Evolutionary conservation across 1,140 invertebrate species (phyloP).

Genomic region (Drosophila littoralis): DNA sequence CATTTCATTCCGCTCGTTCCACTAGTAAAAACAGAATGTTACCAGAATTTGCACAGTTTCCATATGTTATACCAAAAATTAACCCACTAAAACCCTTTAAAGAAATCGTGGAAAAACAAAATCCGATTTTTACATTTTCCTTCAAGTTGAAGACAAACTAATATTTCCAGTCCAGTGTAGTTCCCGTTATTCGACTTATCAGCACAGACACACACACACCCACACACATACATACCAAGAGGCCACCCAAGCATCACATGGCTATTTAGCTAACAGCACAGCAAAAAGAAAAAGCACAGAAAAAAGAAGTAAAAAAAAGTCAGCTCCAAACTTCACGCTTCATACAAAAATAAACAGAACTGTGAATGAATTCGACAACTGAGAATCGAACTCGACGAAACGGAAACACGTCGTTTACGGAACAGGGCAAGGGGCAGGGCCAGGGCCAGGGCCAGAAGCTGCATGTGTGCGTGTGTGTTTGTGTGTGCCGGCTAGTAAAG

Average conservation of each 20-base stretch:
- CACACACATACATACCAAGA: constrained; percentile 39
- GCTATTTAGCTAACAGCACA: constrained; percentile 31
- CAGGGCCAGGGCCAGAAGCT: constrained; percentile 4
- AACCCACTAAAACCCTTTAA: no score
- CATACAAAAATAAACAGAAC: constrained; percentile 69
- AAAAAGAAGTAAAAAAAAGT: no score
- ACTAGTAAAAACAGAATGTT: no score
- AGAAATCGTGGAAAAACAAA: no score
- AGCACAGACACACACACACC: constrained; percentile 2
- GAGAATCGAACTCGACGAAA: constrained; percentile 40
- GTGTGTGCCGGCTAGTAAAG: constrained; percentile 57
- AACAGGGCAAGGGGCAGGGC: neutral
- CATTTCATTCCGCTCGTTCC: no score
- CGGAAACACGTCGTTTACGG: constrained; percentile 19
- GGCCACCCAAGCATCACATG: constrained; percentile 67
- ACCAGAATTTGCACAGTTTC: no score
- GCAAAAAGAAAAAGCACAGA: constrained; percentile 12
- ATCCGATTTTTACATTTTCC: no score
- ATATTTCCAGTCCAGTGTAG: neutral
- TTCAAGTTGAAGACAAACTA: no score
- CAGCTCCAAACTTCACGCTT: constrained; percentile 53
- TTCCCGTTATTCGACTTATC: constrained; percentile 62
- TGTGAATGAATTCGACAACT: constrained; percentile 61
- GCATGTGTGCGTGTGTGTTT: neutral
- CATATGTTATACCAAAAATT: no score